These are phyloP conservation scores for Caradrina kadenii DNA, from an alignment of 2,888 invertebrate genomes.

Conservation along the genomic window DNA sequence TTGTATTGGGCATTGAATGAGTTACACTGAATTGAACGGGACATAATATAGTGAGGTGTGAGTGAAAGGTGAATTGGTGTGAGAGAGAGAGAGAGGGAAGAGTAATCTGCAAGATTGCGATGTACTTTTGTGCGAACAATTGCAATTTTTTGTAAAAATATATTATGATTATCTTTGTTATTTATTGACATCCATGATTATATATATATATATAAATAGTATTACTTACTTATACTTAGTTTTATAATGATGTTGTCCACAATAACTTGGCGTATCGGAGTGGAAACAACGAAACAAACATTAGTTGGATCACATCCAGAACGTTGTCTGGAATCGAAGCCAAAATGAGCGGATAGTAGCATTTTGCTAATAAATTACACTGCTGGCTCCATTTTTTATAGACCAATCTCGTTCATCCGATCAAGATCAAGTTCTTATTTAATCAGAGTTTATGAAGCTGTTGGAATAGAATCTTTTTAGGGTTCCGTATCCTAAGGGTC, in stretches of 20 bases:
- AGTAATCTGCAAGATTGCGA: too few relatives aligned
- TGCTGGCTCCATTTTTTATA: slow-evolving; percentile 65
- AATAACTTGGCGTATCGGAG: slow-evolving; percentile 70
- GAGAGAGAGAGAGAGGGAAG: too few relatives aligned
- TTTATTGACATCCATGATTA: too few relatives aligned
- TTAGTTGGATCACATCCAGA: slow-evolving; percentile 77
- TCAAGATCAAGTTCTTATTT: slow-evolving; percentile 52
- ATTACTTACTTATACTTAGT: slow-evolving; percentile 35
- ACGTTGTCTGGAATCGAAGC: slow-evolving; percentile 72
- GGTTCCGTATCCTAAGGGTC: too few relatives aligned
- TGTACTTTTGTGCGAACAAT: too few relatives aligned
- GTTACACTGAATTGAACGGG: too few relatives aligned
- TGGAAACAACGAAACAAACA: slow-evolving; percentile 72
- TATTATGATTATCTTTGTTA: too few relatives aligned
- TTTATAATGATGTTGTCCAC: slow-evolving; percentile 65
- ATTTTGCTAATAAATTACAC: slow-evolving; percentile 73
- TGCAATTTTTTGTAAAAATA: too few relatives aligned
- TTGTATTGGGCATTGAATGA: too few relatives aligned
- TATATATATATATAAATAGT: too few relatives aligned
- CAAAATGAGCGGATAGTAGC: slow-evolving; percentile 73
- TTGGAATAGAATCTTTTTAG: slow-evolving; percentile 21
- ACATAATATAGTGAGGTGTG: too few relatives aligned
- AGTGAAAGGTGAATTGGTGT: too few relatives aligned
- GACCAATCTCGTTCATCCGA: slow-evolving; percentile 67
- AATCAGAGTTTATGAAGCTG: slow-evolving; percentile 53